Conservation (phyloP, 1,140 invertebrate genomes). For the Aphis craccivora region DNA sequence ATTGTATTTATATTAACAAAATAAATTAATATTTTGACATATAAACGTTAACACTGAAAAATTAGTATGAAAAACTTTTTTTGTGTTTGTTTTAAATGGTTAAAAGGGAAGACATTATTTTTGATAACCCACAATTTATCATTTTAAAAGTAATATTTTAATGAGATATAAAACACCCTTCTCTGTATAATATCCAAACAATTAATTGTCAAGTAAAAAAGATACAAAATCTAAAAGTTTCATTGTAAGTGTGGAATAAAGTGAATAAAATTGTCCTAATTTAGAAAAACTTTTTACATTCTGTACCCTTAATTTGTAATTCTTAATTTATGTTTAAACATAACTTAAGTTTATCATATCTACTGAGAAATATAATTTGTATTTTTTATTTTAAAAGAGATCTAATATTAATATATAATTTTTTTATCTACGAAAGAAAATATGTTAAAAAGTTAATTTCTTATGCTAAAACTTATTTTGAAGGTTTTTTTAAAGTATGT, state of each 20-base stretch:
- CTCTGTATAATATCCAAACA: not conserved
- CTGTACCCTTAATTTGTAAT: not conserved
- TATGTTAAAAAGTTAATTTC: not conserved
- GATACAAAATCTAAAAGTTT: slow-evolving; percentile 41
- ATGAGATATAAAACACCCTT: slow-evolving; percentile 48
- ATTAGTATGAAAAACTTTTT: slow-evolving; percentile 39
- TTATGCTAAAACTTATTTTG: not conserved
- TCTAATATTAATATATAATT: not conserved
- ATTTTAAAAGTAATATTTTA: slow-evolving; percentile 44
- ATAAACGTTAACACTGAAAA: slow-evolving; percentile 39
- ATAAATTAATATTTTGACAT: slow-evolving; percentile 43
- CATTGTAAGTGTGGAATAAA: not conserved
- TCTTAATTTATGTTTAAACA: not conserved
- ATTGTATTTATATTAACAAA: slow-evolving; percentile 37
- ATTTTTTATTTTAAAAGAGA: not conserved
- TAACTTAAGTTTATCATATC: not conserved
- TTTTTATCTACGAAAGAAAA: not conserved
- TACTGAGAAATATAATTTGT: not conserved
- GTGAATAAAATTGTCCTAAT: slow-evolving; percentile 31
- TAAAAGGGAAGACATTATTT: slow-evolving; percentile 43
- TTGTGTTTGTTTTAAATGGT: slow-evolving; percentile 29
- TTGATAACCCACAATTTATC: slow-evolving; percentile 27
- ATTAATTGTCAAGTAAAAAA: slow-evolving; percentile 18
- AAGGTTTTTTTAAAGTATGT: not conserved
- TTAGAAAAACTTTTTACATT: not conserved